Evolutionary conservation across 1,140 invertebrate genomes (phyloP).

Genomic region (Neodiprion pinetum): DNA sequence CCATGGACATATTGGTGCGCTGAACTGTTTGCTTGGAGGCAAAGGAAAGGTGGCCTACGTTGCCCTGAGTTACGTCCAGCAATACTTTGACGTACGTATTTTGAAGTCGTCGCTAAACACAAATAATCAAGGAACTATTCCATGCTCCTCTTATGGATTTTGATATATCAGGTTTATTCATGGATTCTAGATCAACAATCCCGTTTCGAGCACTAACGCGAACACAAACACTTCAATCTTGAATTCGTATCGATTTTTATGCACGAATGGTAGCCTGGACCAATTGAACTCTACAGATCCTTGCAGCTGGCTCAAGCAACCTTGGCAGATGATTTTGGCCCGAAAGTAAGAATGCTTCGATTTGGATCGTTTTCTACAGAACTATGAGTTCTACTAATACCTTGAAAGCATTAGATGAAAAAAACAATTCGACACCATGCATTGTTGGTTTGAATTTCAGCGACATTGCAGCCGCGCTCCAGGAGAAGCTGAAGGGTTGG

Average conservation of each 20-base stretch:
- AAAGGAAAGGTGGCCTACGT: conserved; percentile 71
- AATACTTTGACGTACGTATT: conserved; percentile 62
- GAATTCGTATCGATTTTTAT: conserved; percentile 64
- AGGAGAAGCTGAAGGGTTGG: conserved; percentile 32
- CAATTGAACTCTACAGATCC: conserved; percentile 53
- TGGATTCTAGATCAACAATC: conserved; percentile 16
- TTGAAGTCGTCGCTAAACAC: neutral
- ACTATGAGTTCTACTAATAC: neutral
- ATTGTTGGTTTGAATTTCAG: conserved; percentile 22
- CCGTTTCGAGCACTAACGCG: neutral
- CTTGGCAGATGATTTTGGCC: conserved; percentile 64
- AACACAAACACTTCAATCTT: neutral
- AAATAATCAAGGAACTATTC: neutral
- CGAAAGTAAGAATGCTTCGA: conserved; percentile 55
- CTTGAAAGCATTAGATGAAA: too few relatives aligned
- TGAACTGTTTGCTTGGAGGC: conserved; percentile 68
- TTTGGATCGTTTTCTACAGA: conserved; percentile 21
- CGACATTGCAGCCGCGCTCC: conserved; percentile 32
- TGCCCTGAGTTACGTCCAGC: conserved; percentile 61
- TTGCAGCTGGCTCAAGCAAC: conserved; percentile 68
- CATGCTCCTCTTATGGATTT: neutral
- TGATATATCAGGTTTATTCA: neutral
- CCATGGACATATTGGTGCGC: conserved; percentile 69
- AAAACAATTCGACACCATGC: too few relatives aligned
- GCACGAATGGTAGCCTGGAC: conserved; percentile 69